Evolutionary conservation across 2,113 vertebrate genomes (phyloP), one percentile per base, ranked within the genome.

Genomic region (Amblyornis subalaris): DNA sequence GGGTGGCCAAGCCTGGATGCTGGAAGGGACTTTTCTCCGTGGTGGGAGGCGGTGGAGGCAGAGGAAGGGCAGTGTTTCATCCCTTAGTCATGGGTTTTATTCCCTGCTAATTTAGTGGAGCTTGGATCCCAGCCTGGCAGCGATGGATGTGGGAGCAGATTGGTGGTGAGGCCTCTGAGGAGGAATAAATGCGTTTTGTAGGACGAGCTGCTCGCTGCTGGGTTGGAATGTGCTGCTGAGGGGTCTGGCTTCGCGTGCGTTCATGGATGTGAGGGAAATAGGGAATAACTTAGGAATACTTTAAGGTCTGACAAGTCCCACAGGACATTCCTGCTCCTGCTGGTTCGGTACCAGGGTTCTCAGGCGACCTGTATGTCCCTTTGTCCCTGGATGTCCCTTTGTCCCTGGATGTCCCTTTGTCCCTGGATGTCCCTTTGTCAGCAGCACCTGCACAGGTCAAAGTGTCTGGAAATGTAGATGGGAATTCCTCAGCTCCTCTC

Each of bases 221-320:
- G 58, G 7, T 6, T 25, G 67, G 66, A 1, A 2, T 4, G 64
- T 25, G 73, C 44, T 24, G 58, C 0, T 5, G 8, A 14, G 29
- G 61, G 58, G 24, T 14, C 78, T 70, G 91, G 25, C 0, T 51
- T 35, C 5, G 69, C 12, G 5, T 9, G 23, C 0, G 0, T 33
- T 31, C 10, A 0, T 4, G 72, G 51, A 1, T 5, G 0, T 2
- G 42, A 15, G 22, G 74, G 16, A 60, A 84, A 58, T 2, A 2
- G 0, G 23, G 74, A 29, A 20, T 40, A 19, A 14, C 12, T 55
- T 1, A 3, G 45, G 57, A 10, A 29, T 20, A 1, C 47, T 29
- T 33, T 1, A 26, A 55, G 35, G 21, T 35, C 55, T 53, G 51
- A 6, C n/a, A 7, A 14, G 14, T 55, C 64, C 38, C 4, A 1